Percentiles rank a stretch among this genome's conserved stretches.
These are phyloP conservation scores for Stegodyphus dumicola DNA, from an alignment of 1,140 invertebrate species.

Conservation along the genomic window DNA sequence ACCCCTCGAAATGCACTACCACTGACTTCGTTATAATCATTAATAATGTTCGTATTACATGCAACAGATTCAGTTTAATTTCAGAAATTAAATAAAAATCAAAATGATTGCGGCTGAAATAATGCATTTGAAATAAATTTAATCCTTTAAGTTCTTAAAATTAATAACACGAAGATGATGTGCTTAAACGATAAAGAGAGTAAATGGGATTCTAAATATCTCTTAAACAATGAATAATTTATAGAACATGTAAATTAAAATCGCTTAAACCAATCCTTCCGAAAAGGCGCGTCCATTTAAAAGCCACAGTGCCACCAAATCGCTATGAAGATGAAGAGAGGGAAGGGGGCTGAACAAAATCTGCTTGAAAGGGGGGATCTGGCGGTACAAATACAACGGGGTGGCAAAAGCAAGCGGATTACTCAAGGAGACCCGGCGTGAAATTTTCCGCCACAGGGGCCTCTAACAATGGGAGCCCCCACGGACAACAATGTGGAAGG, in stretches of 20 bases:
- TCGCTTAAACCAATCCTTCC: slow-evolving; percentile 11
- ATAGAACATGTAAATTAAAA: slow-evolving; percentile 29
- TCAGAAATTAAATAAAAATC: too few species aligned
- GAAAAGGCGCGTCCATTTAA: slow-evolving; percentile 8
- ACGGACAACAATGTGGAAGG: slow-evolving; percentile 25
- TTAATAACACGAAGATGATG: too few species aligned
- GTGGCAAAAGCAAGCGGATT: slow-evolving; percentile 55
- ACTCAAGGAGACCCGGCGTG: slow-evolving; percentile 47
- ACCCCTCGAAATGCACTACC: too few species aligned
- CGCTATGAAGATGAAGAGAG: slow-evolving; percentile 7
- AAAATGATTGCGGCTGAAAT: too few species aligned
- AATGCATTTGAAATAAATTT: too few species aligned
- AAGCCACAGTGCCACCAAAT: slow-evolving; percentile 45
- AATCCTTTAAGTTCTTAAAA: too few species aligned
- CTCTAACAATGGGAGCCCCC: slow-evolving; percentile 41
- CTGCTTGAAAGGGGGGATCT: slow-evolving; percentile 13
- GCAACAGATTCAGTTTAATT: too few species aligned
- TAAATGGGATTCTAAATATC: background rate
- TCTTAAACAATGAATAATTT: slow-evolving; percentile 57
- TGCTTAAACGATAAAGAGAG: background rate
- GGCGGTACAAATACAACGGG: slow-evolving; percentile 35
- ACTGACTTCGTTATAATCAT: too few species aligned
- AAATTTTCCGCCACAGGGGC: slow-evolving; percentile 57
- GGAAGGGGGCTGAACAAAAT: slow-evolving; percentile 2
- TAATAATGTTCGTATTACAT: too few species aligned